phyloP scores from a whole-genome alignment of 2,797 vertebrate species.

The Leucoraja ocellata region DNA sequence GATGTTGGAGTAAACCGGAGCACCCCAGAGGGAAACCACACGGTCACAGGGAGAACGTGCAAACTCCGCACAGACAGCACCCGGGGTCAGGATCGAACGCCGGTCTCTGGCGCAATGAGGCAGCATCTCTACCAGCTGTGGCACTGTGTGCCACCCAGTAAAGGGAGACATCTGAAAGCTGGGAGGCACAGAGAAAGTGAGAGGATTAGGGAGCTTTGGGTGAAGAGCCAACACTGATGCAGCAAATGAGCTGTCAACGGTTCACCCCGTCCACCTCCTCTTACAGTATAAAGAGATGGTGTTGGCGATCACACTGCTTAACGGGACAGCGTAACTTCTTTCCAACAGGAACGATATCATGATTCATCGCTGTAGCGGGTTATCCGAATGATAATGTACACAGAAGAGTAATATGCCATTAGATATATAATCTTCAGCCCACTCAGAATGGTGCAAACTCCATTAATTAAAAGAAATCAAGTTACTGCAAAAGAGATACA shows the following conservation, averaged over 20 bases:
- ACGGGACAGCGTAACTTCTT: not conserved
- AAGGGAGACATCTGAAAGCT: too few species aligned
- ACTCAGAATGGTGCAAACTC: conserved; percentile 16
- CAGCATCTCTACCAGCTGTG: too few species aligned
- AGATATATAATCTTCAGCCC: not conserved
- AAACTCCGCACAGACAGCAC: too few species aligned
- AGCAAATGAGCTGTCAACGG: not conserved
- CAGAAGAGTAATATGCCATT: conserved; percentile 12
- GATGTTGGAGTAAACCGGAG: too few species aligned
- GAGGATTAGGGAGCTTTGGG: not conserved
- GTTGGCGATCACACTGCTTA: not conserved
- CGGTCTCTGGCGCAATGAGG: too few species aligned
- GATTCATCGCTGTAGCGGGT: not conserved
- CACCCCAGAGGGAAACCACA: too few species aligned
- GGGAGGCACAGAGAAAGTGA: not conserved
- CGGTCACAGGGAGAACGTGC: too few species aligned
- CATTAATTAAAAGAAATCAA: conserved; percentile 24
- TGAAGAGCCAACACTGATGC: not conserved
- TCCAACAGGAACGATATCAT: too few species aligned
- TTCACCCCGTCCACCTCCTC: not conserved
- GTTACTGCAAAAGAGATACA: not conserved
- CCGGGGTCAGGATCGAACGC: too few species aligned
- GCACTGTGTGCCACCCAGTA: too few species aligned
- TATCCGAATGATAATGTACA: not conserved
- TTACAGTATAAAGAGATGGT: too few species aligned